phyloP scores from a whole-genome alignment of 2,113 vertebrate species.

The Dromas ardeola region DNA sequence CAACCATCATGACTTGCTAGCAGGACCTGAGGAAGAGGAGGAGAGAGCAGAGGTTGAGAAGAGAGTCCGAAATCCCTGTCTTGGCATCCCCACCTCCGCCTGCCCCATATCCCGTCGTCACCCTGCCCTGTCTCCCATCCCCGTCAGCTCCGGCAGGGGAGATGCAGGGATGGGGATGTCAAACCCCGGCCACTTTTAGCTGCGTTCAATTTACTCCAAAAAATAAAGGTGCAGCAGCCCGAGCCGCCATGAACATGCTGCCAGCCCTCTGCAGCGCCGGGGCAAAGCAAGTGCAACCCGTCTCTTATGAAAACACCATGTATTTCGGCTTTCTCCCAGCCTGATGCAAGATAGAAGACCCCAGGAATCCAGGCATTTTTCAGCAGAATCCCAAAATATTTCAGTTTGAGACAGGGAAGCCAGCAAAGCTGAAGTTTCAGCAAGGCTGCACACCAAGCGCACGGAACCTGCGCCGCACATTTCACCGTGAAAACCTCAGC shows the following conservation, averaged over 20 bases:
- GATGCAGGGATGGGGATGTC: neutral
- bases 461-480: accelerated
- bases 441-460: accelerated
- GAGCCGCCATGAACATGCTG: accelerated
- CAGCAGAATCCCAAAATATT: neutral
- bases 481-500: neutral
- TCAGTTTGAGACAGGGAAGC: neutral
- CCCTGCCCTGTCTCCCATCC: neutral
- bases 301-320: accelerated
- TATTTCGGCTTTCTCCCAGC: neutral
- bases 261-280: accelerated
- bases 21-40: conserved; percentile 65
- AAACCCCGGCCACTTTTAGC: neutral
- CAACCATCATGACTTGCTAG: conserved; percentile 99
- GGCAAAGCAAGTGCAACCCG: accelerated
- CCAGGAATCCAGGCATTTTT: neutral
- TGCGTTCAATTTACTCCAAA: accelerated
- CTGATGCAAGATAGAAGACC: neutral
- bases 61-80: accelerated
- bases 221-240: accelerated
- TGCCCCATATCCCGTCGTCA: neutral
- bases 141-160: accelerated
- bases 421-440: neutral
- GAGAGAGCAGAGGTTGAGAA: neutral
- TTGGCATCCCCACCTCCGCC: neutral